Percentiles rank a stretch among this genome's conserved stretches.
These are phyloP conservation scores for Numida meleagris DNA, from an alignment of 2,113 vertebrate species.

Conservation along the genomic window DNA sequence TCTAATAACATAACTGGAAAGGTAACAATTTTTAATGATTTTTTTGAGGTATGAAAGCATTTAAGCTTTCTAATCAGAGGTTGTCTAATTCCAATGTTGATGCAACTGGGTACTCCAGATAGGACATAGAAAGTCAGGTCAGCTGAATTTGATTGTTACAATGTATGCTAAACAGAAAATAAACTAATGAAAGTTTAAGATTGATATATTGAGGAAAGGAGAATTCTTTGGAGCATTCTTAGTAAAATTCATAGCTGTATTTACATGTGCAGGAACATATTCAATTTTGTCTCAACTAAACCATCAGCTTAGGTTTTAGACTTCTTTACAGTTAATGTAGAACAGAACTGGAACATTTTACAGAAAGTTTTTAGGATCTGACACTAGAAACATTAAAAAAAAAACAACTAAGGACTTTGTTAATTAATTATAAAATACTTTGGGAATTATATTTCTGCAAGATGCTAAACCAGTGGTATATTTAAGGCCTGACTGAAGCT, in stretches of 20 bases:
- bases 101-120: not conserved
- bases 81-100: not conserved
- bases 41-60: not conserved
- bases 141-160: not conserved
- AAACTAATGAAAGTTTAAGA: not conserved
- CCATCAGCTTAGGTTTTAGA: not conserved
- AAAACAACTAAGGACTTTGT: not conserved
- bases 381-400: not conserved
- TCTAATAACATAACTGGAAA: not conserved
- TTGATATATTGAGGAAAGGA: not conserved
- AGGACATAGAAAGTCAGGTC: not conserved
- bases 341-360: not conserved
- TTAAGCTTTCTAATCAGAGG: not conserved
- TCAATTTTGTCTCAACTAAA: not conserved
- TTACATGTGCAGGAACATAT: not conserved
- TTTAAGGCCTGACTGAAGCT: not conserved
- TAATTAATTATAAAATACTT: constrained; percentile 10
- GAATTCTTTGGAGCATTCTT: not conserved
- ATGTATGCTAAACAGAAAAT: not conserved
- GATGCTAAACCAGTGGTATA: not conserved
- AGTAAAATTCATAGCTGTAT: not conserved
- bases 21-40: not conserved
- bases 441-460: not conserved
- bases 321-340: not conserved
- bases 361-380: not conserved